Evolutionary conservation across 2,113 vertebrate species (phyloP).

Genomic region (Pollachius pollachius): DNA sequence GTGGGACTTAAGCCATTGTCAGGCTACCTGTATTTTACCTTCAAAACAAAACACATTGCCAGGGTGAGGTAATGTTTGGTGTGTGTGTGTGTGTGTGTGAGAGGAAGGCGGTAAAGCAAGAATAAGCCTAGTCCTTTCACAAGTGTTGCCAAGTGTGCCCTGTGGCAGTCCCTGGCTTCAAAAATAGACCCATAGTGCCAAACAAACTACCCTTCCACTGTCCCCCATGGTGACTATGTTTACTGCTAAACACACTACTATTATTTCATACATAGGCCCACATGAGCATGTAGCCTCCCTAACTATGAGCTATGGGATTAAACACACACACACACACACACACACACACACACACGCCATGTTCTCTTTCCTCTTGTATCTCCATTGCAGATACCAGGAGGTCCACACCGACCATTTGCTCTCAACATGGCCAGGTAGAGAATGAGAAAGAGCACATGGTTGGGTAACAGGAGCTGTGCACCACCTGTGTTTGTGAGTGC

Average conservation of each 20-base stretch:
- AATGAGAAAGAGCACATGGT: slow-evolving; percentile 9
- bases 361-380: too few relatives aligned
- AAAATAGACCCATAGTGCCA: slow-evolving; percentile 48
- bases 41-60: too few relatives aligned
- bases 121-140: too few relatives aligned
- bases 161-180: slow-evolving; percentile 18
- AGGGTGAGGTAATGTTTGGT: too few relatives aligned
- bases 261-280: slow-evolving; percentile 31
- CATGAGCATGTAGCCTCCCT: slow-evolving; percentile 12
- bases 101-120: too few relatives aligned
- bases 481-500: background rate
- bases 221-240: slow-evolving; percentile 25
- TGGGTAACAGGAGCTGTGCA: slow-evolving; percentile 20
- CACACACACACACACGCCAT: background rate
- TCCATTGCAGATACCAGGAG: background rate
- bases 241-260: slow-evolving; percentile 25
- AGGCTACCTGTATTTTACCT: slow-evolving; percentile 36
- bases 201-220: background rate
- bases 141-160: slow-evolving; percentile 34
- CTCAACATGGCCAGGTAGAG: slow-evolving; percentile 27
- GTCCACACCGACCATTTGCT: background rate
- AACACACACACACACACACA: background rate
- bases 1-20: slow-evolving; percentile 6
- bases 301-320: slow-evolving; percentile 14
- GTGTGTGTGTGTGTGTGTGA: background rate